Conservation (phyloP, 2,113 vertebrate genomes). For the Ailurus styani region DNA sequence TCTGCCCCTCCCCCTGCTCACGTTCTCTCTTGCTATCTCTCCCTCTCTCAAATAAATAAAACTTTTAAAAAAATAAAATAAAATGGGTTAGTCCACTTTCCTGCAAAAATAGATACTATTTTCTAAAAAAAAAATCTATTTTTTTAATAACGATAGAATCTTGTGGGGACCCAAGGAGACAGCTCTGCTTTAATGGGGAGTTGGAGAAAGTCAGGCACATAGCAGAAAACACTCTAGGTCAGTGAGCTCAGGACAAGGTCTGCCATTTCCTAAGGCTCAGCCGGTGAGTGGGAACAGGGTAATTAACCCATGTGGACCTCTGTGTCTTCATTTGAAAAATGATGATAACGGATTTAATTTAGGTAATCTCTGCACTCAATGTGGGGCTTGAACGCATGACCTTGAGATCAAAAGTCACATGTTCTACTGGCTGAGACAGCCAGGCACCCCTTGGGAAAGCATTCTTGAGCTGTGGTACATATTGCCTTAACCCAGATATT, state of each 20-base stretch:
- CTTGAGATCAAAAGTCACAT: neutral
- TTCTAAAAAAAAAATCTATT: neutral
- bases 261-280: neutral
- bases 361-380: neutral
- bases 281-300: fast-evolving
- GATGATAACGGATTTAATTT: neutral
- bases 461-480: no score
- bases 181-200: neutral
- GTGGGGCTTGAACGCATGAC: neutral
- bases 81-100: neutral
- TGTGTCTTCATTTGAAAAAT: neutral
- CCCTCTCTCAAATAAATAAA: neutral
- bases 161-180: neutral
- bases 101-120: neutral
- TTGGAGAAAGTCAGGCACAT: neutral
- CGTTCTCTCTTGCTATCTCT: neutral
- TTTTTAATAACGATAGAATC: neutral
- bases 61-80: neutral
- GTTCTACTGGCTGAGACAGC: neutral
- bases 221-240: neutral
- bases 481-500: neutral
- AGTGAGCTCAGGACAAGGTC: neutral
- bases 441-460: neutral
- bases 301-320: fast-evolving
- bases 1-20: no score